phyloP scores from a whole-genome alignment of 2,888 invertebrate genomes.

The Cephalotes varians region DNA sequence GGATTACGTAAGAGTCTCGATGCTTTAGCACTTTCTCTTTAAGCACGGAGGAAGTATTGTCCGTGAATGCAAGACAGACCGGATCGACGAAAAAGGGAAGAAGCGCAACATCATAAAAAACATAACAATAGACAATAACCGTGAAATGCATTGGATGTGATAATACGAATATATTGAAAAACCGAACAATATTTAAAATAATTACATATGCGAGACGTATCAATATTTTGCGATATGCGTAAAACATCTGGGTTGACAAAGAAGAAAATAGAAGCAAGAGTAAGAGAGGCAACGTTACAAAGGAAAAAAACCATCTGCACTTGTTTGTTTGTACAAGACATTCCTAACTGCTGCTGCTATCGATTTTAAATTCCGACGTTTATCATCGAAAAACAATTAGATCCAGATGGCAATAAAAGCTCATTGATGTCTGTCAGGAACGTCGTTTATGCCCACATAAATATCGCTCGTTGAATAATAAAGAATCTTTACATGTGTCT shows the following conservation, averaged over 20 bases:
- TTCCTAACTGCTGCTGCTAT: conserved; percentile 17
- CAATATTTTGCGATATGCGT: neutral
- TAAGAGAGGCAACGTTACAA: neutral
- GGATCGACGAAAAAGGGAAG: conserved; percentile 47
- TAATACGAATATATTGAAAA: neutral
- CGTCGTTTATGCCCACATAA: conserved; percentile 59
- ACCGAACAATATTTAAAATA: neutral
- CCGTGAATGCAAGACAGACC: conserved; percentile 59
- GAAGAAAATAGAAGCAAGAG: neutral
- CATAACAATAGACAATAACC: conserved; percentile 7
- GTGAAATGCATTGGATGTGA: neutral
- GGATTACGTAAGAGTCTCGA: conserved; percentile 81
- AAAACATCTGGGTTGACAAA: neutral
- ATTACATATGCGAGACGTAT: neutral
- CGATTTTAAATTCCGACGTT: conserved; percentile 46
- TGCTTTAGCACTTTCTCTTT: conserved; percentile 84
- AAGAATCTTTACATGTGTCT: conserved; percentile 44
- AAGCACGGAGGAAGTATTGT: conserved; percentile 76
- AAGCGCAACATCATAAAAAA: neutral
- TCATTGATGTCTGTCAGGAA: conserved; percentile 63
- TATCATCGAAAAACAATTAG: conserved; percentile 65
- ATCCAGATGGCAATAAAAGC: conserved; percentile 59
- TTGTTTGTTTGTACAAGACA: neutral
- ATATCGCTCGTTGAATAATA: conserved; percentile 54
- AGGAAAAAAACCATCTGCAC: neutral